A percentile compares a stretch with the other conserved stretches of the same genome.
Conservation (phyloP, 2,888 invertebrate genomes). For the Xylota segnis region DNA sequence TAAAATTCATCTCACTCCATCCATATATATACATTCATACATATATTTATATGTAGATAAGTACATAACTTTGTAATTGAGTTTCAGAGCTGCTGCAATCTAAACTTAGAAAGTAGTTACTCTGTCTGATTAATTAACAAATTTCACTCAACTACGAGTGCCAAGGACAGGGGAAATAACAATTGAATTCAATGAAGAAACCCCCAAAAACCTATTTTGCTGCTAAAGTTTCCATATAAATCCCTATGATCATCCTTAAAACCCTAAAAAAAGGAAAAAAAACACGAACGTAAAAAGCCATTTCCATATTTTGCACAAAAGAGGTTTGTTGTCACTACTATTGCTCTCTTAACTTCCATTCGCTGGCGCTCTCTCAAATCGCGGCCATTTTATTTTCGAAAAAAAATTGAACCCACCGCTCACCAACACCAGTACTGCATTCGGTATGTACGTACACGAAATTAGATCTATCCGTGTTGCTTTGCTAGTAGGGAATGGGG, state of each 20-base stretch:
- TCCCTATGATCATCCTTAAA: slow-evolving; percentile 24
- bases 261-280: background rate
- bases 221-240: slow-evolving; percentile 6
- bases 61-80: background rate
- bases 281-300: slow-evolving; percentile 37
- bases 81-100: slow-evolving; percentile 1
- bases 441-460: slow-evolving; percentile 57
- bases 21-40: too few species aligned
- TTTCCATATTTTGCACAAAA: slow-evolving; percentile 32
- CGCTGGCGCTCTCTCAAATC: slow-evolving; percentile 40
- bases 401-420: slow-evolving; percentile 42
- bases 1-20: background rate
- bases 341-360: slow-evolving; percentile 58
- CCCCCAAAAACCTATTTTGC: background rate
- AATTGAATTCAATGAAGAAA: background rate
- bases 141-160: background rate
- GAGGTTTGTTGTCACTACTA: slow-evolving; percentile 36
- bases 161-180: background rate
- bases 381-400: slow-evolving; percentile 70
- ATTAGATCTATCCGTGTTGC: slow-evolving; percentile 48
- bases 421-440: slow-evolving; percentile 7
- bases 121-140: slow-evolving; percentile 18
- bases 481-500: slow-evolving; percentile 18
- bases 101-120: slow-evolving; percentile 30
- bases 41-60: background rate